Evolutionary conservation across 2,113 vertebrate species (phyloP).

Genomic region (Chaenogobius annularis): DNA sequence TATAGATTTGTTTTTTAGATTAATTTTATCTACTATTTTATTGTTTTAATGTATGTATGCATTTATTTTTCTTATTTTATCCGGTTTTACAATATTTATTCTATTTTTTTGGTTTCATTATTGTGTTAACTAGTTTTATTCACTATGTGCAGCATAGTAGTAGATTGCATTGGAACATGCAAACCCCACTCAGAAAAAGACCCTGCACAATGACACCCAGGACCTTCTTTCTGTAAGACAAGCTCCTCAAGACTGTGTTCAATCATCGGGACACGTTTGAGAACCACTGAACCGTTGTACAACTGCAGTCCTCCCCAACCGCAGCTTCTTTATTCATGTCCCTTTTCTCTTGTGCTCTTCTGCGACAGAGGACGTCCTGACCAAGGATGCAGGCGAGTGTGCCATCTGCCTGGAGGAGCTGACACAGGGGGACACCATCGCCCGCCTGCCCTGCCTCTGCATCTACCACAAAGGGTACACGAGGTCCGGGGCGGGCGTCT

Average conservation of each 20-base stretch:
- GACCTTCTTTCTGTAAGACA: not conserved
- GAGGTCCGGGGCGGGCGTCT: not conserved
- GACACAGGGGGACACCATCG: slow-evolving; percentile 93
- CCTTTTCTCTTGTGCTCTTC: not conserved
- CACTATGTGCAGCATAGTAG: too few relatives aligned
- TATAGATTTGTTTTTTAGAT: too few relatives aligned
- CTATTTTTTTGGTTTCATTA: too few relatives aligned
- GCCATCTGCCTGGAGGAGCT: slow-evolving; percentile 96
- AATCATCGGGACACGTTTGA: too few relatives aligned
- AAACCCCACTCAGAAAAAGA: too few relatives aligned
- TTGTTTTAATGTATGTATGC: too few relatives aligned
- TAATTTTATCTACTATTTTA: too few relatives aligned
- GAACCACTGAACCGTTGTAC: not conserved
- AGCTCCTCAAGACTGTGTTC: not conserved
- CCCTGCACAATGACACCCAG: too few relatives aligned
- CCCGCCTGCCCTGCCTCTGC: slow-evolving; percentile 94
- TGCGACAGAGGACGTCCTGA: slow-evolving; percentile 89
- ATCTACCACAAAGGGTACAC: slow-evolving; percentile 93
- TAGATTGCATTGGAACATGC: too few relatives aligned
- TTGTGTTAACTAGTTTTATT: too few relatives aligned
- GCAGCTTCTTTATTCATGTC: not conserved
- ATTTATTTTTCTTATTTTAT: too few relatives aligned
- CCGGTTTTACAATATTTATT: too few relatives aligned
- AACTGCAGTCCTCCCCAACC: not conserved
- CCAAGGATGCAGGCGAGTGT: slow-evolving; percentile 94